Evolutionary conservation across 2,797 vertebrate genomes (phyloP).

Genomic region (Protosalanx chinensis): DNA sequence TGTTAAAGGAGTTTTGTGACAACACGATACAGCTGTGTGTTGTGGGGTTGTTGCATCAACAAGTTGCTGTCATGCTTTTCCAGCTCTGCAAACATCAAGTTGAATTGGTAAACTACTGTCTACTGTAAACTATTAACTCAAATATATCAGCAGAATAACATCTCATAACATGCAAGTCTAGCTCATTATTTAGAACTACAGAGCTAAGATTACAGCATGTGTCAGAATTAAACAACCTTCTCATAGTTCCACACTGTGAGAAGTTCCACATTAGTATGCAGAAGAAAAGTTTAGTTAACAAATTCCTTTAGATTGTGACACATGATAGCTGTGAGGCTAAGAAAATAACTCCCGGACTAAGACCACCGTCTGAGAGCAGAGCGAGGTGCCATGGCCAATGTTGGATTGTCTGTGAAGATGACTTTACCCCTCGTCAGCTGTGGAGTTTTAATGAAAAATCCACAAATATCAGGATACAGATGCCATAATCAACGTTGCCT

Average conservation of each 20-base stretch:
- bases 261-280: slow-evolving; percentile 34
- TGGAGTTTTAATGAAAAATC: background rate
- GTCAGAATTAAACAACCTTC: background rate
- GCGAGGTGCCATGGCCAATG: background rate
- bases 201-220: background rate
- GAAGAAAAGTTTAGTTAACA: slow-evolving; percentile 52
- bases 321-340: slow-evolving; percentile 42
- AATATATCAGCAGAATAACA: background rate
- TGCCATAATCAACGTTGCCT: slow-evolving; percentile 36
- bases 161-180: background rate
- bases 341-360: slow-evolving; percentile 49
- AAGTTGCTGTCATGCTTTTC: slow-evolving; percentile 4
- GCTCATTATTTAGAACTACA: background rate
- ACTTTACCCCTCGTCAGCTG: background rate
- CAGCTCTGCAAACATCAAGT: slow-evolving; percentile 2
- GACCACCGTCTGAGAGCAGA: slow-evolving; percentile 2
- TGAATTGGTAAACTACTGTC: background rate
- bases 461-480: slow-evolving; percentile 10
- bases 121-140: background rate
- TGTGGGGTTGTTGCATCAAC: slow-evolving; percentile 5
- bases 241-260: slow-evolving; percentile 11
- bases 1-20: background rate
- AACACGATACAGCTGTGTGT: background rate
- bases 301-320: slow-evolving; percentile 58
- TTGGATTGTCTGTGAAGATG: slow-evolving; percentile 5